These are phyloP conservation scores for Microcebus lehilahytsara DNA, from an alignment of 2,113 vertebrate genomes.

Conservation along the genomic window DNA sequence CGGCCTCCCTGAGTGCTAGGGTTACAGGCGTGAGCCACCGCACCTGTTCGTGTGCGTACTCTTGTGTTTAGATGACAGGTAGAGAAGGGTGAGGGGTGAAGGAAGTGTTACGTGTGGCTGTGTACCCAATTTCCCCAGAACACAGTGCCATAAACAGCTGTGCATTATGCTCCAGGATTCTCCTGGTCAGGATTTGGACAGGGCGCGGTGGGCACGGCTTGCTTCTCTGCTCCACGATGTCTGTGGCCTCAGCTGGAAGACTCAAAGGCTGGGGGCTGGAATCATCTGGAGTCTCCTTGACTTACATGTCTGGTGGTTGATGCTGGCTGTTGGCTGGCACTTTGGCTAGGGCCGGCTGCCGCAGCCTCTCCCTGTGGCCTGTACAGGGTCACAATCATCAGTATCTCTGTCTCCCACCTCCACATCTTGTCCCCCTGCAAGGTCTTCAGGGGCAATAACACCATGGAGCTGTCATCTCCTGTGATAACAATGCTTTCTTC, in stretches of 20 bases:
- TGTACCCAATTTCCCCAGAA: not conserved
- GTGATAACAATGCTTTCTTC: not conserved
- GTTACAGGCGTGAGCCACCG: too few species aligned
- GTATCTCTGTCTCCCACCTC: too few species aligned
- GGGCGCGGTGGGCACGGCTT: not conserved
- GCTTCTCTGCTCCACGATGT: not conserved
- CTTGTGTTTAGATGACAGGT: not conserved
- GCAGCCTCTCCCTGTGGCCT: not conserved
- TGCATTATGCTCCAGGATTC: not conserved
- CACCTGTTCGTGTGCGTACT: too few species aligned
- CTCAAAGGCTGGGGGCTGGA: too few species aligned
- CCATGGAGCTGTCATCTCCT: too few species aligned
- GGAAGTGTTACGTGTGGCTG: not conserved
- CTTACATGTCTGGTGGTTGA: not conserved
- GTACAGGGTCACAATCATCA: too few species aligned
- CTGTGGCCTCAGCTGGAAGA: not conserved
- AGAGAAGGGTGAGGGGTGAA: not conserved
- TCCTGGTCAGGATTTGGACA: not conserved
- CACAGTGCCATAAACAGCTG: not conserved
- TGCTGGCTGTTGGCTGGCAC: not conserved
- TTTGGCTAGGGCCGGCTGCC: not conserved
- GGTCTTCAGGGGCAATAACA: too few species aligned
- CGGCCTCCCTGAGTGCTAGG: too few species aligned
- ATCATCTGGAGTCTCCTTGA: not conserved
- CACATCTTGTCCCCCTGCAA: too few species aligned